A percentile compares a stretch with the other conserved stretches of the same genome.
phyloP scores from a whole-genome alignment of 92 coral and sea anemone species.

The Parazoanthus swiftii region DNA sequence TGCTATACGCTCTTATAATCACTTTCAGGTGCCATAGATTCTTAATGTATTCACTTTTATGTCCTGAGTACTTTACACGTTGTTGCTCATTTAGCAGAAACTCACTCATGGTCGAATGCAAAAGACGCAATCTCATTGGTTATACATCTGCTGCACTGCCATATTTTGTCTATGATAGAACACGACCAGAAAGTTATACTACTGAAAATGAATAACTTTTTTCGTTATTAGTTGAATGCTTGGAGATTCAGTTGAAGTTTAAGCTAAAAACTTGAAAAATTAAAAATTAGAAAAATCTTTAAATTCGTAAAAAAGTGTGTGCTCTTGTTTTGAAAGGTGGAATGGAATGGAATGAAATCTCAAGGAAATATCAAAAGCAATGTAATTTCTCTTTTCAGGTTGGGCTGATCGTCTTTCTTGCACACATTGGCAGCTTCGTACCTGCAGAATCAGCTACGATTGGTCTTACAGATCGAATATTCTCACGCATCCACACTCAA shows the following conservation, averaged over 20 bases:
- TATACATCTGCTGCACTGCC: too few relatives aligned
- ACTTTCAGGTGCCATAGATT: too few relatives aligned
- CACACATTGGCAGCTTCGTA: conserved; percentile 96
- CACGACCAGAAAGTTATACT: background rate
- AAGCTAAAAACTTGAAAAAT: background rate
- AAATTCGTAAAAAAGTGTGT: background rate
- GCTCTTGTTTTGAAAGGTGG: background rate
- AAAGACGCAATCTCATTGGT: background rate
- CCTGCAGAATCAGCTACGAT: conserved; percentile 94
- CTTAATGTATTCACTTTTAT: too few relatives aligned
- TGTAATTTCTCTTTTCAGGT: conserved; percentile 53
- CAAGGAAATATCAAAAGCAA: background rate
- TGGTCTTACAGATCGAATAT: conserved; percentile 90
- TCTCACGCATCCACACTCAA: conserved; percentile 94
- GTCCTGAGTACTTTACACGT: background rate
- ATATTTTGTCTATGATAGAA: background rate
- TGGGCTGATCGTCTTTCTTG: conserved; percentile 90
- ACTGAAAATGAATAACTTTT: too few relatives aligned
- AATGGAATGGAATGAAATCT: too few relatives aligned
- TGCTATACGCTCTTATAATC: background rate
- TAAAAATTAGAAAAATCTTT: too few relatives aligned
- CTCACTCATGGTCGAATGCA: background rate
- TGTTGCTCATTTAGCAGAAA: background rate
- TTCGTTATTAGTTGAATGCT: background rate
- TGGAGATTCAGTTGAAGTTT: background rate